Evolutionary conservation across 1,140 invertebrate species (phyloP), one percentile per base, ranked within the genome.

Genomic region (Pseudoatta argentina): DNA sequence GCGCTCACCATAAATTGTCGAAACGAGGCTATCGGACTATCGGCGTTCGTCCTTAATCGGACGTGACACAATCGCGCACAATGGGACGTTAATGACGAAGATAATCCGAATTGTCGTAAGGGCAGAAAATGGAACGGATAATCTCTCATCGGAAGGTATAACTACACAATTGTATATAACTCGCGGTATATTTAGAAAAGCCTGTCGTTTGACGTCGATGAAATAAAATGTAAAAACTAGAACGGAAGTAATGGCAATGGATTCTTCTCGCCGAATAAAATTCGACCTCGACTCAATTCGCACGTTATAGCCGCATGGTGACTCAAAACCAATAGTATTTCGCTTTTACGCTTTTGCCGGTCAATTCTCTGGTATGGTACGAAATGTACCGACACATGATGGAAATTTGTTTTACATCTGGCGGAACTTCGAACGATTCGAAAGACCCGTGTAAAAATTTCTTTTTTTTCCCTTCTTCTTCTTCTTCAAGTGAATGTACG

Each of bases 51-150:
- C 79, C 69, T 75, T 83, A 83, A 83, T 83, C 79, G 69, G 44
- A 75, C 57, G 69, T 34, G 55, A 63, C 69, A 51, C 69, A 55
- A 71, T 51, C 69, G 72, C 69, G 34, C 53, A 83, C 79, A 83
- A 83, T 83, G 30, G 67, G 10, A 83, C 79, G 69, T 83, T 83
- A 83, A 83, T 83, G 79, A 83, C 39, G n/a, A 83, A 75, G 79
- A 83, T 83, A 83, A 83, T 71, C 55, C 69, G 69, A 75, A 53
- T 75, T 72, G 69, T 61, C 55, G 67, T 48, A 39, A 21, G 24
- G 51, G 39, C 27, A 21, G 39, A 81, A 69, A 81, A 73, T 73
- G 53, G 53, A 27, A 82, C 79, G 34, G 30, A 30, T 18, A 57
- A 61, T 73, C 34, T 73, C 59, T 61, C n/a, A 51, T 75, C 24